These are phyloP conservation scores for Enteromius anoplus DNA, from an alignment of 2,797 vertebrate species.

Conservation along the genomic window DNA sequence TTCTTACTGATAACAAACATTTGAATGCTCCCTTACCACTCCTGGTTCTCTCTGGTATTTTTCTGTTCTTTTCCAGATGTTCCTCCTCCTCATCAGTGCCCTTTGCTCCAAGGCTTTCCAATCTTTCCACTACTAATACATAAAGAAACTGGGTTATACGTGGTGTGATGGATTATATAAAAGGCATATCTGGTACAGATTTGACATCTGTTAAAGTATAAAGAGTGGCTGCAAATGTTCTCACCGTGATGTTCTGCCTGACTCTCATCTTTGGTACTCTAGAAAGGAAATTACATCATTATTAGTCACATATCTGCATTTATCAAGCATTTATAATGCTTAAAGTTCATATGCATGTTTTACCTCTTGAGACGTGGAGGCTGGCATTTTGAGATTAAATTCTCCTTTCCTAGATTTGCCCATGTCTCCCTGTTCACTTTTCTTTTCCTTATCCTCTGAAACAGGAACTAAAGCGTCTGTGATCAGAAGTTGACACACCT, in stretches of 20 bases:
- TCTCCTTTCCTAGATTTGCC: conserved; percentile 1
- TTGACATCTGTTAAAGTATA: background rate
- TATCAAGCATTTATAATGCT: conserved; percentile 5
- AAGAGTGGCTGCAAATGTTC: background rate
- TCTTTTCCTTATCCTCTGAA: conserved; percentile 38
- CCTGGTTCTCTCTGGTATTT: conserved; percentile 41
- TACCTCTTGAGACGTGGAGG: conserved; percentile 14
- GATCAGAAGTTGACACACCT: conserved; percentile 37
- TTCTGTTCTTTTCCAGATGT: conserved; percentile 46
- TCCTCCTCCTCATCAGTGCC: conserved; percentile 18
- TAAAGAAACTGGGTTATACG: conserved; percentile 7
- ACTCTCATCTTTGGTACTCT: conserved; percentile 47
- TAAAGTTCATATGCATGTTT: background rate
- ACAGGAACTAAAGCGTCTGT: conserved; percentile 38
- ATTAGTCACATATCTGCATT: background rate
- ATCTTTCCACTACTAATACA: conserved; percentile 62
- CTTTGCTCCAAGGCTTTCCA: conserved; percentile 10
- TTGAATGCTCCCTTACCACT: conserved; percentile 56
- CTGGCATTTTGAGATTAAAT: background rate
- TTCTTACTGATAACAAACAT: background rate
- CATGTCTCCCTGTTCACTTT: background rate
- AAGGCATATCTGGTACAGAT: too few species aligned
- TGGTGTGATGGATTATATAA: background rate
- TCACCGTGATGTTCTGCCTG: conserved; percentile 62
- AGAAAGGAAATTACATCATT: background rate